Percentiles rank a stretch among this genome's conserved stretches.
Evolutionary conservation across 2,797 vertebrate species (phyloP).

Genomic region (Oceanodroma leucorhoa): DNA sequence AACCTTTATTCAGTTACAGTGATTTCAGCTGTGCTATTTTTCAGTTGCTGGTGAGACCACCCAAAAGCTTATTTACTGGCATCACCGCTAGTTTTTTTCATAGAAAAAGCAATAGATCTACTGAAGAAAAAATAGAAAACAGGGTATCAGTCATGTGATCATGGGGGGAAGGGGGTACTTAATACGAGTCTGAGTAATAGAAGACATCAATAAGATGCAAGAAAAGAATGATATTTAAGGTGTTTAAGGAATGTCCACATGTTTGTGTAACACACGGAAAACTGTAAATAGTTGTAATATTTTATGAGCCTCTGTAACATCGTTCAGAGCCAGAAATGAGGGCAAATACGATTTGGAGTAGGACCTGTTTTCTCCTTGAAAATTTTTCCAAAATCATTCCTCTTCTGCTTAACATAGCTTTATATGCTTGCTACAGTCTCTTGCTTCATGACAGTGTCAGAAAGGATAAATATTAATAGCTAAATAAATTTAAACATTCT

Average conservation of each 20-base stretch:
- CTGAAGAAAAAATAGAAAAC: not conserved
- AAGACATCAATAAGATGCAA: not conserved
- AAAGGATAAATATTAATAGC: slow-evolving; percentile 11
- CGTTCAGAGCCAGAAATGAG: not conserved
- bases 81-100: not conserved
- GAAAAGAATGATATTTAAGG: not conserved
- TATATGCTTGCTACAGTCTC: not conserved
- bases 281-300: not conserved
- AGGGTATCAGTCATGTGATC: not conserved
- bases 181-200: not conserved
- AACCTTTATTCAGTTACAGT: not conserved
- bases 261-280: not conserved
- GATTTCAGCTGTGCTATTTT: not conserved
- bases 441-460: not conserved
- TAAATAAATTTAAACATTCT: not conserved
- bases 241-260: not conserved
- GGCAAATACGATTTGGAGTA: not conserved
- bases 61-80: not conserved
- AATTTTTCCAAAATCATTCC: not conserved
- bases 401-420: not conserved
- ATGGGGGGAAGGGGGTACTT: not conserved
- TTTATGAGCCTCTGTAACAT: not conserved
- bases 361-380: not conserved
- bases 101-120: not conserved
- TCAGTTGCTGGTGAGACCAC: not conserved